Conservation (phyloP, 1,140 invertebrate species). For the Brachionus manjavacas region DNA sequence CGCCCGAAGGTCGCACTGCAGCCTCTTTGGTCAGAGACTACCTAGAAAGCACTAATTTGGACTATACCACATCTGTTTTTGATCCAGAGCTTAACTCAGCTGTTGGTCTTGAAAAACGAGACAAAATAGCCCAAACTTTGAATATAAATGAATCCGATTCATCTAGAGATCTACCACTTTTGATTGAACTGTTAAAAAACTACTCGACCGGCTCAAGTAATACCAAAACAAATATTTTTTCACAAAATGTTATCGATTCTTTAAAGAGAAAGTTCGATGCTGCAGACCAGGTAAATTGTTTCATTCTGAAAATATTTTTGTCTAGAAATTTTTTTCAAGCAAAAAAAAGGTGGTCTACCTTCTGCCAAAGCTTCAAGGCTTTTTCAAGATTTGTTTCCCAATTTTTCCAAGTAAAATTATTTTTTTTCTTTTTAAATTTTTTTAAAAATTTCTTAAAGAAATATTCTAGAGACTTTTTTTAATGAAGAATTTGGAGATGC, state of each 20-base stretch:
- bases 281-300: not conserved
- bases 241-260: not conserved
- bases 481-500: not conserved
- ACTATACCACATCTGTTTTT: slow-evolving; percentile 27
- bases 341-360: not conserved
- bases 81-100: slow-evolving; percentile 31
- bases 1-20: not conserved
- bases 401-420: slow-evolving; percentile 3
- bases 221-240: not conserved
- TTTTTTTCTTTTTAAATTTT: not conserved
- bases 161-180: not conserved
- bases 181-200: slow-evolving; percentile 20
- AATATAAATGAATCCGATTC: slow-evolving; percentile 7
- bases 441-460: not conserved
- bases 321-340: not conserved
- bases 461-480: slow-evolving; percentile 1
- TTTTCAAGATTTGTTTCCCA: not conserved
- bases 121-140: not conserved
- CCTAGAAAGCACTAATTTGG: slow-evolving; percentile 4
- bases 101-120: not conserved
- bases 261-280: slow-evolving; percentile 17
- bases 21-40: slow-evolving; percentile 26
- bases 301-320: not conserved
- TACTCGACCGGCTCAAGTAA: not conserved
- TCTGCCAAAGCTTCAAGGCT: not conserved